Conservation (phyloP, 1,140 invertebrate genomes). For the Neomicropteryx cornuta region DNA sequence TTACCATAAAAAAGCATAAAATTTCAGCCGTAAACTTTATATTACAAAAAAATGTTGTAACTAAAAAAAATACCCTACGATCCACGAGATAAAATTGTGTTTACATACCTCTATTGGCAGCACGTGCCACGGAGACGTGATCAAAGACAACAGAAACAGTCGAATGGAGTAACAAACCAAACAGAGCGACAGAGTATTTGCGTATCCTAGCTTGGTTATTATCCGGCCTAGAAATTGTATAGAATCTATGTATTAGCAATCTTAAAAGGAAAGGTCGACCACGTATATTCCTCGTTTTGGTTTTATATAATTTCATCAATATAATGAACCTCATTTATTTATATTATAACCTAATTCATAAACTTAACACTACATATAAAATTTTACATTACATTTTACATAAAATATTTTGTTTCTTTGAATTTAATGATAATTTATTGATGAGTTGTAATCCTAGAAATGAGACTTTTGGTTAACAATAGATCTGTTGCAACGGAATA, state of each 20-base stretch:
- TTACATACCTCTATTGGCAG: slow-evolving; percentile 48
- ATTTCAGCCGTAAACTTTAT: too few species aligned
- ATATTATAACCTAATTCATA: neutral
- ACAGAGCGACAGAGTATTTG: slow-evolving; percentile 56
- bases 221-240: slow-evolving; percentile 48
- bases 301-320: too few species aligned
- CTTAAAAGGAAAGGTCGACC: too few species aligned
- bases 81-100: neutral
- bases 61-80: neutral
- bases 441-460: too few species aligned
- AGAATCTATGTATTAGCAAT: too few species aligned
- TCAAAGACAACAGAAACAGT: slow-evolving; percentile 54
- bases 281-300: too few species aligned
- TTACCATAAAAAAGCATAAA: too few species aligned
- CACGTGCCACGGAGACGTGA: slow-evolving; percentile 62
- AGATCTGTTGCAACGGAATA: slow-evolving; percentile 4
- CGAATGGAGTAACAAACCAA: slow-evolving; percentile 58
- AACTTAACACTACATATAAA: neutral
- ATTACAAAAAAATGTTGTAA: neutral
- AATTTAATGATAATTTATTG: too few species aligned
- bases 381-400: too few species aligned
- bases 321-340: too few species aligned
- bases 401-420: too few species aligned
- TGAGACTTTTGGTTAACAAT: too few species aligned
- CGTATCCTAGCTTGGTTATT: slow-evolving; percentile 56